These are phyloP conservation scores for Tanypteryx hageni DNA, from an alignment of 2,888 invertebrate genomes.

Conservation along the genomic window DNA sequence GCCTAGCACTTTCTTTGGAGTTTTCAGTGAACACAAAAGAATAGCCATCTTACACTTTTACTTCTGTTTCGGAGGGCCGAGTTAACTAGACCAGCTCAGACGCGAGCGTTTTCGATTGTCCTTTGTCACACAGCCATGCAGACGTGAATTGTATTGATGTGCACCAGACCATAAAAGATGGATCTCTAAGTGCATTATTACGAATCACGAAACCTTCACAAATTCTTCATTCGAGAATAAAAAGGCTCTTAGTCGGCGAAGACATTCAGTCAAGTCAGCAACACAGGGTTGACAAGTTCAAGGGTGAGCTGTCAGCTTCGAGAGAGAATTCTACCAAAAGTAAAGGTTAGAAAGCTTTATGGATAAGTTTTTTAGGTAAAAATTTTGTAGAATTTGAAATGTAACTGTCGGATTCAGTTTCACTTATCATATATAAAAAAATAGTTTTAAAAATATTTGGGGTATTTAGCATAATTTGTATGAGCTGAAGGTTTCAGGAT, in stretches of 20 bases:
- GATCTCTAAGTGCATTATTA: neutral
- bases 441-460: too few species aligned
- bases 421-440: too few species aligned
- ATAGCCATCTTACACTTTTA: neutral
- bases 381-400: too few species aligned
- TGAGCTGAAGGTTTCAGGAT: too few species aligned
- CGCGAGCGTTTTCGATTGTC: conserved; percentile 14
- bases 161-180: neutral
- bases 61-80: neutral
- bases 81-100: neutral
- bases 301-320: neutral
- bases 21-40: neutral
- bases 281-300: neutral
- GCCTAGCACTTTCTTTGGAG: conserved; percentile 20
- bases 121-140: conserved; percentile 14
- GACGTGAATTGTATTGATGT: neutral
- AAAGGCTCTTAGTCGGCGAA: neutral
- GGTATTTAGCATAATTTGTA: too few species aligned
- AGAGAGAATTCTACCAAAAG: neutral
- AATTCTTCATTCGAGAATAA: neutral
- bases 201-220: conserved; percentile 45
- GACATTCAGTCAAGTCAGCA: neutral
- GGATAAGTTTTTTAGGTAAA: too few species aligned
- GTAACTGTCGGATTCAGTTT: too few species aligned
- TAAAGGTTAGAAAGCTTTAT: too few species aligned